Evolutionary conservation across 2,113 vertebrate species (phyloP).

Genomic region (Anhinga anhinga): DNA sequence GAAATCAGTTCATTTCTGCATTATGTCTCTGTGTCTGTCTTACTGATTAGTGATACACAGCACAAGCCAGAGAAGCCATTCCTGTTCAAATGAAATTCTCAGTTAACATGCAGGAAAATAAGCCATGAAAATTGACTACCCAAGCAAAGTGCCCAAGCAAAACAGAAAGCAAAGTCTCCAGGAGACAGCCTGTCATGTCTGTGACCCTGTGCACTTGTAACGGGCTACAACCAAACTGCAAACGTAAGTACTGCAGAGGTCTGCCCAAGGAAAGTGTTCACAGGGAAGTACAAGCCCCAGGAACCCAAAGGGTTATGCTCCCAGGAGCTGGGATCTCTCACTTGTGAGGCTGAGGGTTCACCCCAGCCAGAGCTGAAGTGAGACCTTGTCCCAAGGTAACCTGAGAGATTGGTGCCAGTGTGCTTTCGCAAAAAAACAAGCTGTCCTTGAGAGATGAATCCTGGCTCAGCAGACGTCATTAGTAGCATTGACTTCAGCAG

Average conservation of each 20-base stretch:
- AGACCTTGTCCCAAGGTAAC: neutral
- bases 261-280: neutral
- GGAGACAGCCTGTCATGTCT: neutral
- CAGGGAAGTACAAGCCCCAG: accelerated
- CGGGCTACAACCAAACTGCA: neutral
- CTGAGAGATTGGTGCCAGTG: neutral
- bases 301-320: neutral
- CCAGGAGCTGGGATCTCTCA: neutral
- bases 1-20: neutral
- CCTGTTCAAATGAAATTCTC: neutral
- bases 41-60: neutral
- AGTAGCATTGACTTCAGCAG: neutral
- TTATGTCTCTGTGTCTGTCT: neutral
- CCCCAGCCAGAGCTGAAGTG: neutral
- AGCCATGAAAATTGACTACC: neutral
- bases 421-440: accelerated
- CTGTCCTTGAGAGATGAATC: neutral
- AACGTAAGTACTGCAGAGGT: neutral
- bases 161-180: neutral
- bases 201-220: neutral
- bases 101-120: neutral
- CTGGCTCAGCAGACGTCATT: neutral
- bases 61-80: neutral
- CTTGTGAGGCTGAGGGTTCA: neutral
- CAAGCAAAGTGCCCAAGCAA: neutral